Base-by-base conservation (phyloP, 1,140 invertebrate genomes). In the Alviniconcha marisindica region DNA sequence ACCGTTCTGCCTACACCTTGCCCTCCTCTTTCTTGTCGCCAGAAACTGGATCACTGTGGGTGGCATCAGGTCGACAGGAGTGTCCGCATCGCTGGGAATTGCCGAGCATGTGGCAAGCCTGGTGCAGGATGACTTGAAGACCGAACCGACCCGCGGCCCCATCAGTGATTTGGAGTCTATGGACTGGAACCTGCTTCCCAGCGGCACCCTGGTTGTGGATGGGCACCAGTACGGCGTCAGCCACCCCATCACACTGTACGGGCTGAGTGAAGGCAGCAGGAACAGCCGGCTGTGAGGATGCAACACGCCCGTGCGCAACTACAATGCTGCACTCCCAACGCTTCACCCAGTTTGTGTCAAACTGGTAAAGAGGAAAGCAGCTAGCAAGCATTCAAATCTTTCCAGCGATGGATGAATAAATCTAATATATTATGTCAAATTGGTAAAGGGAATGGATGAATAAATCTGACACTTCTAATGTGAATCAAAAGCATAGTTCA, bases 31-130 rank as follows among this genome's bases (percentile, higher is more conserved):
- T 48, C 44, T 48, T 48, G 21, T 69, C 82, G 71, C 38, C 69
- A 91, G 90, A 66, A 83, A 86, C 38, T 91, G 89, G 89, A 84
- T 91, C 48, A 89, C 88, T 21, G 83, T 89, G 63, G 89, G 90
- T 69, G 89, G 90, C 21, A 91, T 91, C 4, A 81, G 90, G 48
- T 91, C 90, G 5, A 91, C 90, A 15, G 90, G 90, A 0, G 78
- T 91, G 18, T 89, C 89, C 38, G 88, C 74, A 31, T 89, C 86
- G 44, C 83, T 90, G 15, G 90, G 89, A 1, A 90, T 91, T 31
- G 85, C 82, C 1, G 84, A 89, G 33, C 82, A 85, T 54, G 86
- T 90, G 24, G 18, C 36, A 2, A 51, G 73, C 0, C 74, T 89
- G 18, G 44, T 87, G 5, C 44, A 77, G n/a, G 38, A 81, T 10